Evolutionary conservation across 2,113 vertebrate species (phyloP).

Genomic region (Muntiacus reevesi): DNA sequence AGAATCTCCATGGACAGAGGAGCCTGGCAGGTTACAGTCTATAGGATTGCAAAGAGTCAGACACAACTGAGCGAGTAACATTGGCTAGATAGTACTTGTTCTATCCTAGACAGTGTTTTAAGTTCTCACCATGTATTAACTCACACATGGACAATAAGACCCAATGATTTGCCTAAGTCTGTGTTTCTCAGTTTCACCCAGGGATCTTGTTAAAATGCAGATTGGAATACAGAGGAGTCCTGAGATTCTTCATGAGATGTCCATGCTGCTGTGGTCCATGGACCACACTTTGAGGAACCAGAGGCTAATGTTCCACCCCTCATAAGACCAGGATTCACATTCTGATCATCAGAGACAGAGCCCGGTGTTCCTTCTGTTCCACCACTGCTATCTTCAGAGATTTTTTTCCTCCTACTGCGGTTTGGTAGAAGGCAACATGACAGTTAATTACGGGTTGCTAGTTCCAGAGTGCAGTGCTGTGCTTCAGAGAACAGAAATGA

Average conservation of each 20-base stretch:
- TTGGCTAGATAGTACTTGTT: not conserved
- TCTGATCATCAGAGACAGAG: not conserved
- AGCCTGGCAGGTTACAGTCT: not conserved
- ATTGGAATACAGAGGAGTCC: not conserved
- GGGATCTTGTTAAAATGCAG: constrained; percentile 27
- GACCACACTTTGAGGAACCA: not conserved
- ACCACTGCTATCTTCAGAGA: not conserved
- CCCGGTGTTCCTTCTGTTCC: not conserved
- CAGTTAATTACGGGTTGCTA: constrained; percentile 54
- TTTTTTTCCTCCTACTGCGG: not conserved
- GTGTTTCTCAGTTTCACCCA: not conserved
- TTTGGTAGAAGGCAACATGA: constrained; percentile 15
- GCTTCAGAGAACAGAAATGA: constrained; percentile 54
- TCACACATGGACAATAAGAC: not conserved
- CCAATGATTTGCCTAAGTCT: not conserved
- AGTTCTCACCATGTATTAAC: not conserved
- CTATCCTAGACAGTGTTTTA: not conserved
- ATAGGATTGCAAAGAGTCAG: not conserved
- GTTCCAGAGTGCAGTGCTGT: constrained; percentile 16
- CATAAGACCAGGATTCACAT: not conserved
- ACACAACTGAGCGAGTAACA: not conserved
- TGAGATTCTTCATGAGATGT: not conserved
- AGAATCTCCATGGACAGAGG: not conserved
- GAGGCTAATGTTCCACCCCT: not conserved
- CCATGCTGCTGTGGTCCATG: not conserved